A percentile compares a stretch with the other conserved stretches of the same genome.
These are phyloP conservation scores for Rhinolophus sinicus DNA, from an alignment of 2,113 vertebrate genomes.

Conservation along the genomic window DNA sequence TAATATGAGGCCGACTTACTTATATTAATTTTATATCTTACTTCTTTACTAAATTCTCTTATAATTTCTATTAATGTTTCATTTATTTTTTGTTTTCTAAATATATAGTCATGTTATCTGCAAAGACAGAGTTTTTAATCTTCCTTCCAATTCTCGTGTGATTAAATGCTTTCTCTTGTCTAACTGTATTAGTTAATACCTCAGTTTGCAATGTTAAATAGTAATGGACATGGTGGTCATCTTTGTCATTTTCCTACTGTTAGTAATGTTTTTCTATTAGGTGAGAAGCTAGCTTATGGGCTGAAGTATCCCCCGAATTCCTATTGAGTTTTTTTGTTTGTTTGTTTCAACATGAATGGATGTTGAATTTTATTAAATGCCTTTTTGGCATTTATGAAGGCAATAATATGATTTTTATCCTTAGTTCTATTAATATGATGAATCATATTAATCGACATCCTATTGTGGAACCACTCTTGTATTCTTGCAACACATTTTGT, in stretches of 20 bases:
- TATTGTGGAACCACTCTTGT: not conserved
- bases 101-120: not conserved
- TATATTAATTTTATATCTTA: not conserved
- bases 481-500: not conserved
- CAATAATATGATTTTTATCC: not conserved
- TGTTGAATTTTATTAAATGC: conserved; percentile 17
- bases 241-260: not conserved
- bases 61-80: conserved; percentile 19
- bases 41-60: not conserved
- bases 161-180: not conserved
- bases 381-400: not conserved
- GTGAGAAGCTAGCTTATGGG: not conserved
- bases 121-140: not conserved
- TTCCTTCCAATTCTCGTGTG: not conserved
- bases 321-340: not conserved
- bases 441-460: not conserved
- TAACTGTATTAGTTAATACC: not conserved
- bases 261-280: not conserved
- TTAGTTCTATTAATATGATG: not conserved
- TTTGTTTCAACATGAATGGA: not conserved
- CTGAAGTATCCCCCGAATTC: not conserved
- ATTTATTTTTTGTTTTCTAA: not conserved
- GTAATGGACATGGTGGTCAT: not conserved
- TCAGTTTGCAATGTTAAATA: not conserved
- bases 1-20: not conserved